Evolutionary conservation across 2,888 invertebrate genomes (phyloP), one percentile per base, ranked within the genome.

Genomic region (Acronicta alni): DNA sequence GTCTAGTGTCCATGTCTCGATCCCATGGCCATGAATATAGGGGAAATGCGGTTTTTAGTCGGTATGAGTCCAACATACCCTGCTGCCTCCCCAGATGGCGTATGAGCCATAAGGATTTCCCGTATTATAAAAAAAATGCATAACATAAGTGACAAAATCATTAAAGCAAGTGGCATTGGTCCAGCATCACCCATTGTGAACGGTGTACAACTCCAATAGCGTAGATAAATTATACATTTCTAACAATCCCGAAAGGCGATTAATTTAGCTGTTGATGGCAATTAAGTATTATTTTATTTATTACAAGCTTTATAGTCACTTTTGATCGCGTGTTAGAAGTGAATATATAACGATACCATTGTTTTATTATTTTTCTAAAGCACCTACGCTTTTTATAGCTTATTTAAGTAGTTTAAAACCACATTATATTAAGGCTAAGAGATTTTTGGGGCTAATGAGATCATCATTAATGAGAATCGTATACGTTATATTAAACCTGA

Each of bases 231-330:
- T 41, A 51, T 35, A 57, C 38, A 57, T 62, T 56, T 46, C 15
- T 53, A 57, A 57, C 42, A 57, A 51, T 54, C 39, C 32, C 12
- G 43, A 57, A 75, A 57, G 42, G 49, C 49, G 51, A 56, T 61
- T 66, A 64, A 73, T 69, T 57, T 43, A 51, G 48, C 59, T 72
- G 73, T 59, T 75, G 65, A 62, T 54, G 57, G 61, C 56, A 76
- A 65, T 59, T 73, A 68, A 57, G 55, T 46, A 64, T 51, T 72
- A 54, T 64, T 58, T 58, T 61, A 68, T 72, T 68, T 72, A 58
- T 65, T 53, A 65, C 65, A 41, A 62, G 69, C 56, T 44, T 42
- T 48, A 32, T 6, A 57, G 54, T 56, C 52, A 53, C 42, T 45
- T n/a, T 14, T 43, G 47, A 39, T 76, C 58, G 73, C 73, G 73